Base-by-base conservation (phyloP, 2,797 vertebrate species). In the Mycteria americana region DNA sequence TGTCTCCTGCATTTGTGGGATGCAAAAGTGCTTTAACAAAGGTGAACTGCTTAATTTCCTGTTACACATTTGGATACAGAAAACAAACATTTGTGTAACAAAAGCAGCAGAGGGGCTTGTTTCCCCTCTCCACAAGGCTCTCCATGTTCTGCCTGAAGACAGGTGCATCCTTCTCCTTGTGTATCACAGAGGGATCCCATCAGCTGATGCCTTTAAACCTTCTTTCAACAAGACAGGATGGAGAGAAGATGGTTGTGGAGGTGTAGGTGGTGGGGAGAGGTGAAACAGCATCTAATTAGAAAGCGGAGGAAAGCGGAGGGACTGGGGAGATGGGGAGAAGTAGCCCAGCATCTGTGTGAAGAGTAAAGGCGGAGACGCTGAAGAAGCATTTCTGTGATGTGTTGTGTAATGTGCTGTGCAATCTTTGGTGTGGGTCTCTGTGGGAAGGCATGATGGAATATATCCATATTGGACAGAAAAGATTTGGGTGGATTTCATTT, bases 21-120 rank as follows among this genome's bases (percentile, higher is more conserved):
- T 93, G 87, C 91, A 92, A 50, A 95, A 96, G 57, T 51, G 23
- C 76, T 86, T 92, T 93, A 81, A 78, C 95, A 95, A 92, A 98
- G 97, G 97, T 97, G 98, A 98, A 78, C 91, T 59, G 81, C 88
- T 96, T 97, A 65, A 95, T 97, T 97, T 97, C 95, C 95, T 92
- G 69, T 89, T 94, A 81, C 77, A 72, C n/a, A 24, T 92, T 96
- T 80, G 85, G 93, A 83, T 64, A 86, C 77, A 85, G 84, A 96
- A 97, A 95, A 89, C 95, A 97, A 92, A 95, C 57, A 80, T 88
- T 77, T 78, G 57, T 0, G 8, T 45, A 81, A 92, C 80, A 92
- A 94, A 96, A 93, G 41, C 60, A 64, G 72, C 63, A 51, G 85
- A 79, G 63, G 37, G 2, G 18, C 46, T 86, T 37, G 33, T 85